Conservation (phyloP, 2,888 invertebrate genomes). For the Anagyrus pseudococci region DNA sequence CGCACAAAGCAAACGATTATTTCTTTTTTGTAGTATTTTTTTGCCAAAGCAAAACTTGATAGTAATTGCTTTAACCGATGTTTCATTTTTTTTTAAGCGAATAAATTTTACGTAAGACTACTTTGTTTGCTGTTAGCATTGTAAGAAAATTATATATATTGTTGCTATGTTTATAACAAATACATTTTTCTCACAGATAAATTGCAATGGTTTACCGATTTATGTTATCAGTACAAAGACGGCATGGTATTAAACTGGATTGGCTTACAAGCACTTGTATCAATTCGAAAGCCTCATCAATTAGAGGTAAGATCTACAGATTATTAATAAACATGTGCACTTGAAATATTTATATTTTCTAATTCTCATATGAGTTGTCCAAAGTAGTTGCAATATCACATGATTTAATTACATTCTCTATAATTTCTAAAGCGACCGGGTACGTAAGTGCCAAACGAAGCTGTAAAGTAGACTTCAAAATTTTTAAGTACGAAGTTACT, state of each 20-base stretch:
- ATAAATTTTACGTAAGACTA: too few relatives aligned
- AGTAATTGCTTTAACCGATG: neutral
- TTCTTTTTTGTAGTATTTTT: neutral
- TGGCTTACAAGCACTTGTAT: constrained; percentile 32
- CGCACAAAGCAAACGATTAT: neutral
- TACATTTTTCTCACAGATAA: constrained; percentile 39
- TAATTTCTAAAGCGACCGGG: too few relatives aligned
- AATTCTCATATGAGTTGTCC: neutral
- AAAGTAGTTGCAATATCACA: neutral
- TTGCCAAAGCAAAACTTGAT: neutral
- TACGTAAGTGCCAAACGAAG: too few relatives aligned
- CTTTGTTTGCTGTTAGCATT: too few relatives aligned
- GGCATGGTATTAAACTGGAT: constrained; percentile 43
- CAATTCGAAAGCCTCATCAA: constrained; percentile 44
- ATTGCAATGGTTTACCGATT: constrained; percentile 33
- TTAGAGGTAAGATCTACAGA: constrained; percentile 43
- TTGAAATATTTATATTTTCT: neutral
- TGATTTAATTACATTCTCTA: neutral
- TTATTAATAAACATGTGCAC: neutral
- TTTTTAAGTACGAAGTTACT: neutral
- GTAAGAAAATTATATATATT: neutral
- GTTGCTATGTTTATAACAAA: neutral
- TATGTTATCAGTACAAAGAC: constrained; percentile 38
- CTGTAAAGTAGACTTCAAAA: neutral
- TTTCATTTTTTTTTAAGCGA: neutral